Evolutionary conservation across 2,888 invertebrate species (phyloP).

Genomic region (Pheosia tremula): DNA sequence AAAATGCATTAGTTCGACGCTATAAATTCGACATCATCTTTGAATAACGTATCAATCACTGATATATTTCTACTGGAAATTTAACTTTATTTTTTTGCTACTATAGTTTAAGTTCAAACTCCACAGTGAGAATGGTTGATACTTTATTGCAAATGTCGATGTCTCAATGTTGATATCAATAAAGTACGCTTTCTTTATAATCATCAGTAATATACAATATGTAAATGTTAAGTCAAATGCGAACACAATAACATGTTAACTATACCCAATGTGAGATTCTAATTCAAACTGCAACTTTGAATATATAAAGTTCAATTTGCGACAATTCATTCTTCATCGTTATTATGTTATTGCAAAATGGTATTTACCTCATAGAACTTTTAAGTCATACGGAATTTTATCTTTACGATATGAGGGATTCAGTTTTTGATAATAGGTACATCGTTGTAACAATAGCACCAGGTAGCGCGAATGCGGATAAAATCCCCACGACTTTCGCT

Average conservation of each 20-base stretch:
- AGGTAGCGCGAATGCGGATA: background rate
- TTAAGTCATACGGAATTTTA: background rate
- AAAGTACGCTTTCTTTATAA: too few relatives aligned
- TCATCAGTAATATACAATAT: too few relatives aligned
- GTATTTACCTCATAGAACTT: background rate
- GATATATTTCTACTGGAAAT: background rate
- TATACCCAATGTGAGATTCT: too few relatives aligned
- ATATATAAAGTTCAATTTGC: too few relatives aligned
- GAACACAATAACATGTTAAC: too few relatives aligned
- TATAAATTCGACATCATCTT: background rate
- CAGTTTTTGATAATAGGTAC: background rate
- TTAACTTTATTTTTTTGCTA: too few relatives aligned
- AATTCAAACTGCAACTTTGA: too few relatives aligned
- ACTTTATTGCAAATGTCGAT: background rate
- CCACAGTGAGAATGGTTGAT: too few relatives aligned
- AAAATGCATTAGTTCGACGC: constrained; percentile 44
- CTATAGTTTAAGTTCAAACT: too few relatives aligned
- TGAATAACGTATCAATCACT: background rate
- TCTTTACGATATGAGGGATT: background rate
- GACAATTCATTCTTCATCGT: too few relatives aligned
- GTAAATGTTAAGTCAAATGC: too few relatives aligned
- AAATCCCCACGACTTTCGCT: background rate
- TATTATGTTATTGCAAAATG: background rate
- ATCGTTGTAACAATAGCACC: background rate
- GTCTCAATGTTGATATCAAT: background rate